These are phyloP conservation scores for Amiota communis DNA, from an alignment of 2,888 invertebrate species.

Conservation along the genomic window DNA sequence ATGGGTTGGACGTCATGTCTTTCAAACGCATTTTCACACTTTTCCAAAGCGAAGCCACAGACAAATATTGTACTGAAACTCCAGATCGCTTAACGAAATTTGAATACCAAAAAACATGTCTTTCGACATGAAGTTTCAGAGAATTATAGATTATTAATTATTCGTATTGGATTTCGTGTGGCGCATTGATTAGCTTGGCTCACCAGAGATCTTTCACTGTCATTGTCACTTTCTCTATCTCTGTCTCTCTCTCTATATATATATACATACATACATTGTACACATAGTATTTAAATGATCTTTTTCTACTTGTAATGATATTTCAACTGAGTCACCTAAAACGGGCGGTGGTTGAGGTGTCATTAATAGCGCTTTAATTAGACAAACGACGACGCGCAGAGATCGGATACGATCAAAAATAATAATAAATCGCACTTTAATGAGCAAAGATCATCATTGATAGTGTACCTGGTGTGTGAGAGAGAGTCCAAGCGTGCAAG, in stretches of 20 bases:
- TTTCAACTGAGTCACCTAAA: background rate
- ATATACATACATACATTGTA: no score
- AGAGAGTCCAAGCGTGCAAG: background rate
- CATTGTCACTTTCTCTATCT: no score
- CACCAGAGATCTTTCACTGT: no score
- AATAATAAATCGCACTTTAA: constrained; percentile 28
- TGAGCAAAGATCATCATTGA: constrained; percentile 17
- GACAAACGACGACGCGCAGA: constrained; percentile 43
- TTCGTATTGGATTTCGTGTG: constrained; percentile 62
- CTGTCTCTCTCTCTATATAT: no score
- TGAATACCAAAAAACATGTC: constrained; percentile 58
- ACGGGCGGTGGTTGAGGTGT: constrained; percentile 5
- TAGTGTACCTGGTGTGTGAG: background rate
- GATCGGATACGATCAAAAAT: constrained; percentile 24
- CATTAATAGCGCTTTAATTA: constrained; percentile 59
- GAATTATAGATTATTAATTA: constrained; percentile 57
- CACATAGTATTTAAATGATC: no score
- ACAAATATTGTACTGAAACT: background rate
- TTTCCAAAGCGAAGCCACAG: constrained; percentile 53
- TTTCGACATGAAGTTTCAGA: constrained; percentile 36
- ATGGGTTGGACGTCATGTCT: constrained; percentile 68
- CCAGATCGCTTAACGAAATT: constrained; percentile 47
- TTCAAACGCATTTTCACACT: constrained; percentile 70
- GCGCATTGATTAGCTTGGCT: constrained; percentile 49
- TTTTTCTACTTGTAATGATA: no score